Conservation (phyloP, 2,113 vertebrate species). For the Chiloscyllium plagiosum region DNA sequence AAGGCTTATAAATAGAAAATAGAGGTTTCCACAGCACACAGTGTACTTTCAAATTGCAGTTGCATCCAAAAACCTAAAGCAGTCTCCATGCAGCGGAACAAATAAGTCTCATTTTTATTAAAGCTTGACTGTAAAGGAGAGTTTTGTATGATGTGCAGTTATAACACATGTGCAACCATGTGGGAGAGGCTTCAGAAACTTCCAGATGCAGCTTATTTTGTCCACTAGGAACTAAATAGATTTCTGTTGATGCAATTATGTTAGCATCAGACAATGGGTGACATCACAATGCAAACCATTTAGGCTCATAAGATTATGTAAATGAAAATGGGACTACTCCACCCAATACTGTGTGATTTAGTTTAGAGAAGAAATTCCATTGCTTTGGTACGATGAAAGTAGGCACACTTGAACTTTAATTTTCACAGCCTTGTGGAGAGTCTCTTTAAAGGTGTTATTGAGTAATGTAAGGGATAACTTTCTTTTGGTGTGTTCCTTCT, state of each 20-base stretch:
- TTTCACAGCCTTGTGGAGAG: background rate
- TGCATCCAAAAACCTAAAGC: background rate
- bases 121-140: background rate
- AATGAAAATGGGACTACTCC: background rate
- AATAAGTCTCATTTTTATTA: background rate
- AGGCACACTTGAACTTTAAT: background rate
- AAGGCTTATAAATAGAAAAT: background rate
- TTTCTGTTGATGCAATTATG: background rate
- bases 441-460: background rate
- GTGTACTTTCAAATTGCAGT: background rate
- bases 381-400: background rate
- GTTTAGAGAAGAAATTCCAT: background rate
- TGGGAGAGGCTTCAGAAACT: background rate
- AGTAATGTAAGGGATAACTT: background rate
- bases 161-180: background rate
- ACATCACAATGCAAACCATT: background rate
- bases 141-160: background rate
- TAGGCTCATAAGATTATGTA: background rate
- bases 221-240: background rate
- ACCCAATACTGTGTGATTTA: background rate
- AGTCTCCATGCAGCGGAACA: background rate
- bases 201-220: background rate
- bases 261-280: background rate
- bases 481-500: background rate
- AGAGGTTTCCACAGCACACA: background rate